Conservation (phyloP, 2,888 invertebrate species). For the Agrochola litura region DNA sequence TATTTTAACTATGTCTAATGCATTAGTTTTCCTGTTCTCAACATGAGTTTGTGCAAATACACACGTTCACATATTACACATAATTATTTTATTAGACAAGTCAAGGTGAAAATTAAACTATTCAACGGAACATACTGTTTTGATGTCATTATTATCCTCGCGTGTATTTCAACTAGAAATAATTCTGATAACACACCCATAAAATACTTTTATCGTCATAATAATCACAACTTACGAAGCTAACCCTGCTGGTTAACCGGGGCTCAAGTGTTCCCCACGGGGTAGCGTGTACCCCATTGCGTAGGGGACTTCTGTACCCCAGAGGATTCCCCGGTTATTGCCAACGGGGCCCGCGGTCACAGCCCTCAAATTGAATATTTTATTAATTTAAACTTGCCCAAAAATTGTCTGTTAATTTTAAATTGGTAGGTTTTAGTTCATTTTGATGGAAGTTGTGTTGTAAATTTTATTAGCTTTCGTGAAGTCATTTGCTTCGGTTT, state of each 20-base stretch:
- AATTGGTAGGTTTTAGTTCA: slow-evolving; percentile 52
- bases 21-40: not conserved
- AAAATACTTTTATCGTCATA: slow-evolving; percentile 75
- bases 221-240: slow-evolving; percentile 74
- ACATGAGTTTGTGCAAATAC: not conserved
- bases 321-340: slow-evolving; percentile 79
- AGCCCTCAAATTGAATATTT: slow-evolving; percentile 82
- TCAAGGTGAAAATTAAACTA: slow-evolving; percentile 11
- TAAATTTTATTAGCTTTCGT: slow-evolving; percentile 14
- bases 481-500: slow-evolving; percentile 10
- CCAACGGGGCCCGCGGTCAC: slow-evolving; percentile 68
- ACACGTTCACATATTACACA: not conserved
- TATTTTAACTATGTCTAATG: no score
- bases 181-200: slow-evolving; percentile 64
- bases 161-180: slow-evolving; percentile 38
- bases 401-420: slow-evolving; percentile 74
- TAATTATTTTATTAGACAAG: not conserved
- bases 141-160: slow-evolving; percentile 23
- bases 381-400: slow-evolving; percentile 78
- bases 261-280: slow-evolving; percentile 85
- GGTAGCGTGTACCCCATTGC: slow-evolving; percentile 78
- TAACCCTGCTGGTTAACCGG: slow-evolving; percentile 72
- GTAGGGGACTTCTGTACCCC: slow-evolving; percentile 65
- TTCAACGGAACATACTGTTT: slow-evolving; percentile 34
- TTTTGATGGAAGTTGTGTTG: slow-evolving; percentile 15